phyloP scores from a whole-genome alignment of 1,140 invertebrate species.

The Drosophila busckii region DNA sequence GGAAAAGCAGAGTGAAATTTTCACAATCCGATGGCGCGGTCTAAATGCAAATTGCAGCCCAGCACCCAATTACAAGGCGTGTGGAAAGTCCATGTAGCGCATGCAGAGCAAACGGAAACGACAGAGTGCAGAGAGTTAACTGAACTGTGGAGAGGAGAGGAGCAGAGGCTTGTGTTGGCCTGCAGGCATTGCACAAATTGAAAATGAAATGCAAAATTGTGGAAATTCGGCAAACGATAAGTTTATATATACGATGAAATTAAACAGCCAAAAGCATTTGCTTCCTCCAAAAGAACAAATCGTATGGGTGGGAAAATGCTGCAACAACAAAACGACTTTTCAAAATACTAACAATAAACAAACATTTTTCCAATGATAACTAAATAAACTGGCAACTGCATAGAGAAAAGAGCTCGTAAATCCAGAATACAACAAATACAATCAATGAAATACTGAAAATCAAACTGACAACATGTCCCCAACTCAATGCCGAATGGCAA shows the following conservation, averaged over 20 bases:
- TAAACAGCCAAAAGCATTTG: conserved; percentile 17
- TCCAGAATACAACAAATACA: conserved; percentile 43
- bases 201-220: conserved; percentile 54
- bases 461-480: conserved; percentile 74
- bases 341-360: conserved; percentile 53
- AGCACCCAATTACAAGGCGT: conserved; percentile 23
- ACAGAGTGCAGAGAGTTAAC: too few species aligned
- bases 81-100: too few species aligned
- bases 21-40: conserved; percentile 24
- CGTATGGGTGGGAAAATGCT: conserved; percentile 8
- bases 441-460: conserved; percentile 54
- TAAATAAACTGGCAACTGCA: conserved; percentile 55
- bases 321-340: conserved; percentile 3
- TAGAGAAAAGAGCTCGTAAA: not conserved
- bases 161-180: conserved; percentile 4
- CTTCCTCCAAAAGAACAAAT: too few species aligned
- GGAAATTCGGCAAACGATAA: conserved; percentile 6
- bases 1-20: conserved; percentile 37
- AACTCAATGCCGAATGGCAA: too few species aligned
- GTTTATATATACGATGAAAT: conserved; percentile 28
- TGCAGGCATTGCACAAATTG: conserved; percentile 39
- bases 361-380: conserved; percentile 68
- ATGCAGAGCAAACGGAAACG: too few species aligned
- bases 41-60: conserved; percentile 29
- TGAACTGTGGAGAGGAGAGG: not conserved